Percentiles rank a stretch among this genome's conserved stretches.
These are phyloP conservation scores for Monopterus albus DNA, from an alignment of 2,113 vertebrate genomes.

Conservation along the genomic window DNA sequence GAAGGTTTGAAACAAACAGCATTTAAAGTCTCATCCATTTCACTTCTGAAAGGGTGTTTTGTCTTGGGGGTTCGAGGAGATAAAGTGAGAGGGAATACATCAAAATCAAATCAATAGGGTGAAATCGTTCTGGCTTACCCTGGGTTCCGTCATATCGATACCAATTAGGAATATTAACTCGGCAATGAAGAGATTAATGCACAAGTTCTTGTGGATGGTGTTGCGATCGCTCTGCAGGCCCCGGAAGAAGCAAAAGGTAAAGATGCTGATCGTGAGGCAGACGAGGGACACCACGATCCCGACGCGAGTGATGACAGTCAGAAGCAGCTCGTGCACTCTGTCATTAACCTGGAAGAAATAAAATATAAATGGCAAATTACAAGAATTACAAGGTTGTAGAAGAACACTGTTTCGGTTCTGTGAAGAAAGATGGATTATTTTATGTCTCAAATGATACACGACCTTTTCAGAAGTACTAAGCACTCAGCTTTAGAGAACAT, in stretches of 20 bases:
- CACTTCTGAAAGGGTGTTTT: slow-evolving; percentile 60
- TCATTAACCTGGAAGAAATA: slow-evolving; percentile 82
- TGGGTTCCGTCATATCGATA: slow-evolving; percentile 94
- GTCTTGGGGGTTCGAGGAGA: slow-evolving; percentile 32
- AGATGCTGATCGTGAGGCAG: slow-evolving; percentile 97
- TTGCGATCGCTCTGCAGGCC: slow-evolving; percentile 98
- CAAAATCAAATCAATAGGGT: slow-evolving; percentile 69
- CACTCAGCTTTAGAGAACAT: background rate
- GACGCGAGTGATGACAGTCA: slow-evolving; percentile 95
- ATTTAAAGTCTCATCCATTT: slow-evolving; percentile 74
- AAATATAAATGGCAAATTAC: slow-evolving; percentile 32
- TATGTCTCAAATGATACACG: background rate
- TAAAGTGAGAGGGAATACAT: slow-evolving; percentile 56
- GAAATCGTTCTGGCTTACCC: slow-evolving; percentile 83
- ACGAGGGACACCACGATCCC: slow-evolving; percentile 97
- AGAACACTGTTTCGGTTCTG: background rate
- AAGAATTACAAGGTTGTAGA: slow-evolving; percentile 32
- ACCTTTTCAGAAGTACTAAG: background rate
- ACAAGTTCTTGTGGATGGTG: slow-evolving; percentile 99
- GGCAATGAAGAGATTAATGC: slow-evolving; percentile 98
- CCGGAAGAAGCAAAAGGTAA: slow-evolving; percentile 99
- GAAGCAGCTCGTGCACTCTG: slow-evolving; percentile 89
- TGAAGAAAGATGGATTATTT: background rate
- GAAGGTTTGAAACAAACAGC: slow-evolving; percentile 71
- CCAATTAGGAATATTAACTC: slow-evolving; percentile 99